These are phyloP conservation scores for Penaeus indicus DNA, from an alignment of 1,140 invertebrate species.

Conservation along the genomic window DNA sequence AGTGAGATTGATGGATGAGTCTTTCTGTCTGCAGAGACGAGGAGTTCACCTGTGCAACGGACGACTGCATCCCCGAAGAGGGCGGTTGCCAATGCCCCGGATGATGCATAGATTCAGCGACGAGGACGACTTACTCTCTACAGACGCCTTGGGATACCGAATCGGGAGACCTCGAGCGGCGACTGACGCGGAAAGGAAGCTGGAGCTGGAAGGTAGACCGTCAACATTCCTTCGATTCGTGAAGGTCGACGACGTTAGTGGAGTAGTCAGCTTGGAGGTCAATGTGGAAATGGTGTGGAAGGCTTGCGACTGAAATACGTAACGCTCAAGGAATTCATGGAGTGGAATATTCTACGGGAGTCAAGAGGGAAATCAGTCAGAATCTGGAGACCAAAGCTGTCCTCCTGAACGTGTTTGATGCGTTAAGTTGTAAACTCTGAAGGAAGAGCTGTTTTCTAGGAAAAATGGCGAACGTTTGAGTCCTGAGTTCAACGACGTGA, in stretches of 20 bases:
- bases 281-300: slow-evolving; percentile 44
- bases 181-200: too few relatives aligned
- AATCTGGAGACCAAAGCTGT: slow-evolving; percentile 52
- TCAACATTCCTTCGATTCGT: too few relatives aligned
- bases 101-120: too few relatives aligned
- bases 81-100: too few relatives aligned
- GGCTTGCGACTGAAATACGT: slow-evolving; percentile 51
- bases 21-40: too few relatives aligned
- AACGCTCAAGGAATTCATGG: slow-evolving; percentile 51
- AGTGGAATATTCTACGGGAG: slow-evolving; percentile 49
- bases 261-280: slow-evolving; percentile 48
- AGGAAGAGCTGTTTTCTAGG: slow-evolving; percentile 27
- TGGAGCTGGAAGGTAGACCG: too few relatives aligned
- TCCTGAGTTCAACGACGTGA: slow-evolving; percentile 48
- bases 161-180: neutral
- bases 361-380: slow-evolving; percentile 31
- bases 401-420: slow-evolving; percentile 49
- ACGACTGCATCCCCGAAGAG: too few relatives aligned
- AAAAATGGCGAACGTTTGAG: slow-evolving; percentile 19
- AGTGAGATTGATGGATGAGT: too few relatives aligned
- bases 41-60: too few relatives aligned
- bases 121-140: too few relatives aligned
- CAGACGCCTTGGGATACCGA: too few relatives aligned
- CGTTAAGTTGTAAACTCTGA: slow-evolving; percentile 51
- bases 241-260: neutral